Conservation (phyloP, 2,113 vertebrate species). For the Climacteris rufus region DNA sequence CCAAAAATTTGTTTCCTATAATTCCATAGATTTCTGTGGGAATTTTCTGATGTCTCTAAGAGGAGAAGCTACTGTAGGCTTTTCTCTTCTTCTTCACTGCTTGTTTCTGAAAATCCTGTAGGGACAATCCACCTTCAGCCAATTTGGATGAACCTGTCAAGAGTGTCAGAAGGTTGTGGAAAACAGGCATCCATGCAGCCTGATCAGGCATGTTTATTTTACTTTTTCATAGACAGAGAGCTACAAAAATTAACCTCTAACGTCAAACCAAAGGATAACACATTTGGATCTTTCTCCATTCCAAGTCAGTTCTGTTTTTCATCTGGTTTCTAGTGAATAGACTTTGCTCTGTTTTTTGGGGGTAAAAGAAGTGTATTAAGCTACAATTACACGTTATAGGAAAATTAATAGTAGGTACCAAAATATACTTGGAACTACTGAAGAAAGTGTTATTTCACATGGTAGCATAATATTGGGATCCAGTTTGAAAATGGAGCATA, state of each 20-base stretch:
- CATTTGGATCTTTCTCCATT: not conserved
- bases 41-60: not conserved
- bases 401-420: not conserved
- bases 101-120: not conserved
- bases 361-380: fast-evolving
- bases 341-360: not conserved
- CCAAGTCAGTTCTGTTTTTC: not conserved
- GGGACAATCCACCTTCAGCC: not conserved
- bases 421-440: not conserved
- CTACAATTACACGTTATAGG: not conserved
- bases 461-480: not conserved
- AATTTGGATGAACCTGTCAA: not conserved
- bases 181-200: not conserved
- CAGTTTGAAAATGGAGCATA: not conserved
- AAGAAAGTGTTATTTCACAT: not conserved
- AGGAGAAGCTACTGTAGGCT: not conserved
- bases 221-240: not conserved
- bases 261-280: not conserved
- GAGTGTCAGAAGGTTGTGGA: not conserved
- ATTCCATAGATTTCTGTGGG: not conserved
- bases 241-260: not conserved
- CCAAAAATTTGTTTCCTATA: not conserved
- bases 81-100: not conserved
- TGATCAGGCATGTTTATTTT: not conserved
- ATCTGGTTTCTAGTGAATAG: not conserved